These are phyloP conservation scores for Corythornis madagascariensis DNA, from an alignment of 2,113 vertebrate genomes.

Conservation along the genomic window DNA sequence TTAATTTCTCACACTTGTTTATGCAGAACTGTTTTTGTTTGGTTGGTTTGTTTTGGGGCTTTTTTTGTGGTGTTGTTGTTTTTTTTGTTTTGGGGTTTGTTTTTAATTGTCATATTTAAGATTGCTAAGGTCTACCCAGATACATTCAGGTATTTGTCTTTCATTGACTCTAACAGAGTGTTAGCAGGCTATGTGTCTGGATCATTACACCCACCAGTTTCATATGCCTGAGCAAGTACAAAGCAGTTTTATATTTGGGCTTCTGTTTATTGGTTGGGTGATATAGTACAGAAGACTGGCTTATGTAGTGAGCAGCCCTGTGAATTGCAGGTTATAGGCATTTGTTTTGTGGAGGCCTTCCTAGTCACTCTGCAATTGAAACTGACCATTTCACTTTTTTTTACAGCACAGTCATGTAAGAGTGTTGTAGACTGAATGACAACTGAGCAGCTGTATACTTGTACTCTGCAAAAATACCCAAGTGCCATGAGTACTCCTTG, in stretches of 20 bases:
- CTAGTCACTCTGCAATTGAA: neutral
- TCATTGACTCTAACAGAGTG: neutral
- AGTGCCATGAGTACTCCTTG: neutral
- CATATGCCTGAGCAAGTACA: neutral
- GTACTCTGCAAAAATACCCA: neutral
- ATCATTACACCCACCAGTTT: neutral
- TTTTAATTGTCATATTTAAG: neutral
- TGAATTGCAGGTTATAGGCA: neutral
- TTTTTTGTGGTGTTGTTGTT: no score
- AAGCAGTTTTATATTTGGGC: neutral
- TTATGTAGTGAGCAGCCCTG: neutral
- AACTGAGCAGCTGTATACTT: neutral
- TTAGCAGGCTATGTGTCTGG: neutral
- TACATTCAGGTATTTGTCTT: neutral
- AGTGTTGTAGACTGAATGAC: rapidly evolving
- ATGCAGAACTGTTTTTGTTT: neutral
- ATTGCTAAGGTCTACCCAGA: neutral
- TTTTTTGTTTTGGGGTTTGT: no score
- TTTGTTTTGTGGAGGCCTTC: neutral
- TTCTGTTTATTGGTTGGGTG: neutral
- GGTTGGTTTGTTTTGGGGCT: no score
- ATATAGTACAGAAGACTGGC: neutral
- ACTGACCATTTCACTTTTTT: neutral
- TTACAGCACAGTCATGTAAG: neutral
- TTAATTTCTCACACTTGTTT: neutral